Conservation (phyloP, 2,888 invertebrate genomes). For the Lasioglossum morio region DNA sequence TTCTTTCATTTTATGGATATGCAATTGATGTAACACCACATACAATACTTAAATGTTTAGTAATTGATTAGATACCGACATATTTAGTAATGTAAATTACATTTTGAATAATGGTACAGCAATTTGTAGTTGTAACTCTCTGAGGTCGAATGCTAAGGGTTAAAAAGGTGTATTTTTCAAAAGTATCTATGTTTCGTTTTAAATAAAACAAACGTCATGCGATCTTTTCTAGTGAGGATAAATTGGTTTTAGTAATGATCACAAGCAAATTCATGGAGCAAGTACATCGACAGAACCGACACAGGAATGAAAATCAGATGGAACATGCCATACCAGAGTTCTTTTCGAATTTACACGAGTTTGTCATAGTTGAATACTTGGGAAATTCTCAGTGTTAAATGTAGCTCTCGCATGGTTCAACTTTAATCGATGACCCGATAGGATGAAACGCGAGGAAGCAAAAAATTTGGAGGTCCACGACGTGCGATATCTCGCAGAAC, state of each 20-base stretch:
- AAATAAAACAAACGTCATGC: neutral
- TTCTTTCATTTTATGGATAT: too few relatives aligned
- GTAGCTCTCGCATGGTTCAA: neutral
- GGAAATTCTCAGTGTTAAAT: neutral
- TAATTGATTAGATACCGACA: too few relatives aligned
- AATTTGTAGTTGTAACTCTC: too few relatives aligned
- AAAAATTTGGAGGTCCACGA: constrained; percentile 4
- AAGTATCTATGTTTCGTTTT: too few relatives aligned
- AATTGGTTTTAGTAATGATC: neutral
- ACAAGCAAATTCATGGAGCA: neutral
- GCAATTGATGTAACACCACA: too few relatives aligned
- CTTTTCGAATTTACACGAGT: neutral
- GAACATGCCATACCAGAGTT: neutral
- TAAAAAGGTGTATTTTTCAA: too few relatives aligned
- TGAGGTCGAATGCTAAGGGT: too few relatives aligned
- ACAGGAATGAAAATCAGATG: neutral
- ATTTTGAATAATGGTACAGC: too few relatives aligned
- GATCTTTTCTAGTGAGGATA: neutral
- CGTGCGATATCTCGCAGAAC: neutral
- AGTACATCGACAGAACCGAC: neutral
- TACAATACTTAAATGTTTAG: too few relatives aligned
- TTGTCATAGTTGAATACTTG: neutral
- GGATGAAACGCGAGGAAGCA: neutral
- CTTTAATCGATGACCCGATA: constrained; percentile 17
- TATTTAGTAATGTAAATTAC: too few relatives aligned